Evolutionary conservation across 1,140 invertebrate genomes (phyloP), one percentile per base, ranked within the genome.

Genomic region (Potamilus streckersoni): DNA sequence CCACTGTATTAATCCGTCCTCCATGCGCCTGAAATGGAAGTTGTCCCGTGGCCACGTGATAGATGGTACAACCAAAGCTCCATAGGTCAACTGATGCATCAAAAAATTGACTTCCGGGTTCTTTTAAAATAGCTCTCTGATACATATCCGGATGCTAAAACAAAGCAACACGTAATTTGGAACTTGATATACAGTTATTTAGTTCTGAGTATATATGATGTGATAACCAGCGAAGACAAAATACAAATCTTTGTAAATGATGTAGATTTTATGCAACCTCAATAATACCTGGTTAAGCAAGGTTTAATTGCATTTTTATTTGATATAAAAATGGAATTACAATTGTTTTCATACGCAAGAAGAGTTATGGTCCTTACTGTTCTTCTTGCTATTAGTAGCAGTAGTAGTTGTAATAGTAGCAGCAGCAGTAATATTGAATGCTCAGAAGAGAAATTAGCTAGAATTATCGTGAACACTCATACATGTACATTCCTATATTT

Each of bases 31-130:
- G 92, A 86, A 99, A 99, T 12, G 97, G 97, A 66, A 99, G 90
- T 87, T 96, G 95, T 0, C 97, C 97, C 1, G 97, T 98, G 1
- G 97, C 97, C 6, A 98, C 96, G 90, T 99, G 97, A 87, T 97
- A 99, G 1, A 99, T 88, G 0, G 97, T 99, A 0, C 99, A 97
- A 49, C 97, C 97, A 81, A 98, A 97, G 2, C 95, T 97, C 97
- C 97, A 99, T 11, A 99, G 91, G 90, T 99, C 97, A 60, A 93
- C 97, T 60, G 95, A 96, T 0, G 96, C 96, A 16, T 95, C 95
- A 91, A 98, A 99, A 23, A 83, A 73, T 31, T 97, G 96, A 2
- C 95, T 95, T 2, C 95, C 95, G 23, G 95, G 94, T 88, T 97
- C 88, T 56, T 90, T 82, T n/a, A 98, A 88, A 14, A 99, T 96